Evolutionary conservation across 1,140 invertebrate genomes (phyloP), one percentile per base, ranked within the genome.

Genomic region (Megathymus violae): DNA sequence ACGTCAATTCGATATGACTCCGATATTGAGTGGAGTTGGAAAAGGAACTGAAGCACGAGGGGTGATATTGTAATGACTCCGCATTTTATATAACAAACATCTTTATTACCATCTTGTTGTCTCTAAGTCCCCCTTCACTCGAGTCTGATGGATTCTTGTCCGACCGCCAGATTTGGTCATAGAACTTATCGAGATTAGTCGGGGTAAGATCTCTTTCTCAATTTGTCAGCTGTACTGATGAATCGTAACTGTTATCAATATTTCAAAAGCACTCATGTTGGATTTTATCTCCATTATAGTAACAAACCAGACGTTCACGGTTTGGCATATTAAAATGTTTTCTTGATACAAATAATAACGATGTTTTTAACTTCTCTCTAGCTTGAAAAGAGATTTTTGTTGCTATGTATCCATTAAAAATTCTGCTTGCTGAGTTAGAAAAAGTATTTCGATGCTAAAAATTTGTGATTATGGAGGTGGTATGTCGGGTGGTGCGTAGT

Each of bases 1-100:
- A 62, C 68, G 74, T 76, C 61, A 74, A 76, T 75, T 68, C 56
- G 59, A 64, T 66, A 61, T 65, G 64, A 66, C 58, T 71, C 56
- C 75, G 70, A 72, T 67, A 77, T 64, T 41, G 46, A 75, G 40
- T 64, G 70, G 75, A 74, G 64, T 67, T 46, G 60, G 60, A 40
- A 71, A 58, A 66, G 41, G 63, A 61, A 52, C 50, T n/a, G n/a
- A n/a, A n/a, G n/a, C n/a, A n/a, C 36, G 64, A 67, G 68, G 78
- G 74, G 64, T 38, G 67, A 67, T 74, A 75, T 80, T 80, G 71
- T 82, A 80, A 80, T 80, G 76, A 78, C 71, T 43, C 71, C 64
- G 52, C 36, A 61, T 68, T 76, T 76, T 78, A 68, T 76, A 64
- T 74, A 73, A 69, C 67, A 64, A 31, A 76, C 76, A 74, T 75